Base-by-base conservation (phyloP, 2,797 vertebrate species). In the Ctenopoma multispine region DNA sequence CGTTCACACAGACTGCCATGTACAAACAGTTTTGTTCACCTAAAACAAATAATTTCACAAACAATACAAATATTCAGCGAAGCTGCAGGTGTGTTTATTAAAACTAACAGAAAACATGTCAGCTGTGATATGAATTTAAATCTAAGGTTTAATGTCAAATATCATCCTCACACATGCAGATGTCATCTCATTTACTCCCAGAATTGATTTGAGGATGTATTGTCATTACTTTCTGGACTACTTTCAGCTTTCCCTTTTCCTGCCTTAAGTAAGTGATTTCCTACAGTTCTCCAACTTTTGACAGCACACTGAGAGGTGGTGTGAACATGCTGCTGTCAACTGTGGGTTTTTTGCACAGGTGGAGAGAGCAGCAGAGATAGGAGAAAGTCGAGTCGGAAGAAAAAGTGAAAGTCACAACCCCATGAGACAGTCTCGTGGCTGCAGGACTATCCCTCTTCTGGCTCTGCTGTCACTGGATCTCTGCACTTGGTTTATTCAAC, bases 321-420 rank as follows among this genome's bases (percentile, higher is more conserved):
- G 78, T 54, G 57, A 74, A 72, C 69, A 40, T 36, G 53, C 59
- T 40, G 61, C 70, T 82, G 74, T 82, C 69, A 78, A 63, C 71
- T 50, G 63, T 66, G 69, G 66, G 44, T 47, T 83, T 79, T 46
- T 38, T 43, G 71, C 70, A 69, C 66, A 79, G 71, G 68, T 75
- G 72, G 61, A 62, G 70, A 44, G 69, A 61, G 60, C 38, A 61
- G 18, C 0, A 38, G 6, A 4, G 27, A 24, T 21, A 23, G 38
- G 15, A 18, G 44, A 41, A 23, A 49, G 50, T 18, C 2, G 24
- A 63, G 48, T 43, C 8, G 20, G 13, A 6, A 46, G 58, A 38
- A 55, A 48, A 50, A 41, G 62, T 17, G 20, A 46, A 69, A 79
- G 75, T 75, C 72, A 53, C n/a, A n/a, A 54, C 72, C 57, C 50